Base-by-base conservation (phyloP, 2,888 invertebrate species). In the Coenonympha glycerion region DNA sequence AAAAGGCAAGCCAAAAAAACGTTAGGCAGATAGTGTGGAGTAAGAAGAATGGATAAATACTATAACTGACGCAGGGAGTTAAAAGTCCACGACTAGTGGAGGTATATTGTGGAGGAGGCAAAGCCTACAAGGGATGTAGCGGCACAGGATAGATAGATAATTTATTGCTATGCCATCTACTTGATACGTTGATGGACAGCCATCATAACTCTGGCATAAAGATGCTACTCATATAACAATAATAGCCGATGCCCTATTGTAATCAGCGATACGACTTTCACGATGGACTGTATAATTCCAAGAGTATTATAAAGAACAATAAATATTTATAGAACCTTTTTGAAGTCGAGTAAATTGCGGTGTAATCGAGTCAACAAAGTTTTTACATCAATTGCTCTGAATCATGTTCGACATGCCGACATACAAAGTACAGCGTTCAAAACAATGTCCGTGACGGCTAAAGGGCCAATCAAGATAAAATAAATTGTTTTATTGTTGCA, bases 261-360 rank as follows among this genome's bases (percentile, higher is more conserved):
- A 66, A 56, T 69, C 62, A 56, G 59, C 66, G 63, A 66, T 72
- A 75, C 16, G 24, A 24, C 69, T 68, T 68, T 69, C 63, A 65
- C 71, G 69, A 68, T 61, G 62, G 36, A 61, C 71, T 65, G 73
- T 74, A 74, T 76, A 78, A 80, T 76, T 77, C 34, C 48, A 57
- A 57, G 56, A 57, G 57, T 55, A 60, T 67, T 70, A 69, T 74
- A 70, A 65, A 65, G 63, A 71, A 73, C 71, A 77, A 78, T 86
- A 85, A 86, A 85, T 81, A 85, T 85, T 84, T 86, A 86, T 82
- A 76, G 73, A 73, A 60, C 73, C 71, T 79, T 77, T 78, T 73
- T 76, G 75, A 69, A 72, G 73, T 71, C 68, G 60, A 66, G 68
- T 74, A 79, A 80, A 85, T 83, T 82, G 80, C 76, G 56, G 71